Evolutionary conservation across 2,113 vertebrate genomes (phyloP).

Genomic region (Australoheros scitulus): DNA sequence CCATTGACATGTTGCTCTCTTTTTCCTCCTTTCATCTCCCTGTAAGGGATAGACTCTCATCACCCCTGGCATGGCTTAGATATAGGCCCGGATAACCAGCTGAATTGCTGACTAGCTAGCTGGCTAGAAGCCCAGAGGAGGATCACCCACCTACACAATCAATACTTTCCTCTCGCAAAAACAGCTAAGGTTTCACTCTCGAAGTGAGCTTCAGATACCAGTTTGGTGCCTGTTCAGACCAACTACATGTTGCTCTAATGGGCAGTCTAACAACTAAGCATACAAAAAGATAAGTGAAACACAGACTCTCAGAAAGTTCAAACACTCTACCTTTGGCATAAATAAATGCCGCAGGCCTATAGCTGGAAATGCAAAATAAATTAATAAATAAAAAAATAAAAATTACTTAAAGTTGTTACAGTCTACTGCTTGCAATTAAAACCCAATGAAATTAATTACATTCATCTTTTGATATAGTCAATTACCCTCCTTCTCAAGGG

Average conservation of each 20-base stretch:
- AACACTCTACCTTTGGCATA: not conserved
- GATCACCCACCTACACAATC: conserved; percentile 54
- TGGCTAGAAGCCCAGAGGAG: conserved; percentile 44
- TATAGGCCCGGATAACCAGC: conserved; percentile 4
- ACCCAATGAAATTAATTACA: conserved; percentile 58
- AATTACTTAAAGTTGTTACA: conserved; percentile 3
- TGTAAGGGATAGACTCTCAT: conserved; percentile 10
- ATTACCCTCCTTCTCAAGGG: conserved; percentile 46
- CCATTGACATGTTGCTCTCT: conserved; percentile 5
- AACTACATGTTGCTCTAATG: not conserved
- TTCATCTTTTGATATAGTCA: conserved; percentile 49
- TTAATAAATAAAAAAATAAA: not conserved
- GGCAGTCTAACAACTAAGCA: not conserved
- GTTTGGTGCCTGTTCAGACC: not conserved
- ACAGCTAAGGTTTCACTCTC: conserved; percentile 42
- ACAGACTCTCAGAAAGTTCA: not conserved
- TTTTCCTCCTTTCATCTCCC: conserved; percentile 35
- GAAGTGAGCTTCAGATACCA: conserved; percentile 28
- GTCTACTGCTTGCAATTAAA: conserved; percentile 16
- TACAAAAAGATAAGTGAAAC: not conserved
- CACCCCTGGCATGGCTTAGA: conserved; percentile 28
- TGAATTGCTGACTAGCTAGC: conserved; percentile 55
- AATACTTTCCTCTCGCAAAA: conserved; percentile 40
- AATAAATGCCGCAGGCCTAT: not conserved
- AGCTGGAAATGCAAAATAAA: not conserved